These are phyloP conservation scores for Panagrolaimus sp. DNA, from an alignment of 1,140 invertebrate species.

Conservation along the genomic window DNA sequence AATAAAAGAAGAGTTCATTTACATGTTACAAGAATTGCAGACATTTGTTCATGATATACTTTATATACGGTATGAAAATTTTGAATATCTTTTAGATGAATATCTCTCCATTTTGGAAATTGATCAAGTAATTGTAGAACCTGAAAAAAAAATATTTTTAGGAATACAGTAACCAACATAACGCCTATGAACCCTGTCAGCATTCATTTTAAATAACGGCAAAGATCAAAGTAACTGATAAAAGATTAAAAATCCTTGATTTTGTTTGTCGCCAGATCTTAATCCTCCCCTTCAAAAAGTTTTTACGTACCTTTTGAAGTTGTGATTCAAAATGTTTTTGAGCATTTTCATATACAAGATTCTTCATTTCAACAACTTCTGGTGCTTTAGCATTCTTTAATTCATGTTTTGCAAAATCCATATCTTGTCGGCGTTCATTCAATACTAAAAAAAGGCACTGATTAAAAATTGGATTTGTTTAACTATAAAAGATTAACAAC, in stretches of 20 bases:
- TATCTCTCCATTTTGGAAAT: neutral
- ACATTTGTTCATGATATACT: neutral
- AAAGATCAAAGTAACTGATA: too few species aligned
- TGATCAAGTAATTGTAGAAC: neutral
- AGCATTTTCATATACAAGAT: conserved; percentile 7
- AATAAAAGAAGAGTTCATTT: too few species aligned
- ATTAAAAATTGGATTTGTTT: too few species aligned
- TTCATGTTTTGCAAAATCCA: conserved; percentile 16
- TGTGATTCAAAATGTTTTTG: neutral
- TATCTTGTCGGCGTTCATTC: conserved; percentile 9
- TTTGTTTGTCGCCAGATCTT: too few species aligned
- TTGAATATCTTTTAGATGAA: conserved; percentile 7
- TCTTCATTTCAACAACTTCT: conserved; percentile 3
- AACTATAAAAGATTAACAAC: too few species aligned
- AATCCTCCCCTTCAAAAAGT: too few species aligned
- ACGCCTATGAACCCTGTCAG: too few species aligned
- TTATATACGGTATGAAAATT: neutral
- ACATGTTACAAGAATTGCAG: too few species aligned
- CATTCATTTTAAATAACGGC: too few species aligned
- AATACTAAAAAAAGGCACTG: conserved; percentile 16
- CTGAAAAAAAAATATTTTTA: too few species aligned
- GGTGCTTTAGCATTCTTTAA: conserved; percentile 13
- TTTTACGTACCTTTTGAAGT: neutral
- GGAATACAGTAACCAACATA: too few species aligned
- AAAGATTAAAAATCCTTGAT: too few species aligned